Percentiles rank a stretch among this genome's conserved stretches.
Evolutionary conservation across 2,888 invertebrate species (phyloP).

Genomic region (Alcis repandata): DNA sequence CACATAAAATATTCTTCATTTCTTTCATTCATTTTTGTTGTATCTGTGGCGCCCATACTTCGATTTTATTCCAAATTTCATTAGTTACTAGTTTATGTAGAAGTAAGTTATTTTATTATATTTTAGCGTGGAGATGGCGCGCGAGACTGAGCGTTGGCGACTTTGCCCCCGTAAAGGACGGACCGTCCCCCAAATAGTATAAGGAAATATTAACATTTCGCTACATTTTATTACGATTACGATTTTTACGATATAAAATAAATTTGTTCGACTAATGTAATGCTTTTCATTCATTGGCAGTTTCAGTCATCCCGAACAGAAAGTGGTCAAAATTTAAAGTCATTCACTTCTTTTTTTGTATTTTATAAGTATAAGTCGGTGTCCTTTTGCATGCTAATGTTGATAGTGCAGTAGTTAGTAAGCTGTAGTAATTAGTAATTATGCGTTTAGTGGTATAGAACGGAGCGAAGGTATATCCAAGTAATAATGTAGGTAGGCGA

Average conservation of each 20-base stretch:
- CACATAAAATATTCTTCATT: no score
- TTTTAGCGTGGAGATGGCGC: slow-evolving; percentile 81
- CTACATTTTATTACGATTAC: slow-evolving; percentile 69
- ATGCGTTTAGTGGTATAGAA: slow-evolving; percentile 29
- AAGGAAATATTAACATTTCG: slow-evolving; percentile 70
- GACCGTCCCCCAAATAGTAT: slow-evolving; percentile 84
- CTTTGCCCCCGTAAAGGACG: slow-evolving; percentile 79
- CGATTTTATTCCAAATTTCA: slow-evolving; percentile 29
- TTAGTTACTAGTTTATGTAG: slow-evolving; percentile 40
- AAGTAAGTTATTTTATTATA: slow-evolving; percentile 64
- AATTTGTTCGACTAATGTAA: slow-evolving; percentile 73
- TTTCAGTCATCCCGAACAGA: slow-evolving; percentile 62
- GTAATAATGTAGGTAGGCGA: no score
- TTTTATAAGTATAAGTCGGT: slow-evolving; percentile 57
- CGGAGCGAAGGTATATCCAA: slow-evolving; percentile 15
- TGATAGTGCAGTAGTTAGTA: slow-evolving; percentile 42
- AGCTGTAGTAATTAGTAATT: slow-evolving; percentile 29
- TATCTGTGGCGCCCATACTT: slow-evolving; percentile 58
- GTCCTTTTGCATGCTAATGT: slow-evolving; percentile 82
- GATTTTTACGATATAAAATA: slow-evolving; percentile 66
- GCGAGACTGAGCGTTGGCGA: slow-evolving; percentile 82
- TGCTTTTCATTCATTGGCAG: slow-evolving; percentile 85
- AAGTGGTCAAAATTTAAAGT: slow-evolving; percentile 66
- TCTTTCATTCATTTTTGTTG: slow-evolving; percentile 24
- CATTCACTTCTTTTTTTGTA: slow-evolving; percentile 84